These are phyloP conservation scores for Caenorhabditis sp. DNA, from an alignment of 2,888 invertebrate genomes.

Conservation along the genomic window DNA sequence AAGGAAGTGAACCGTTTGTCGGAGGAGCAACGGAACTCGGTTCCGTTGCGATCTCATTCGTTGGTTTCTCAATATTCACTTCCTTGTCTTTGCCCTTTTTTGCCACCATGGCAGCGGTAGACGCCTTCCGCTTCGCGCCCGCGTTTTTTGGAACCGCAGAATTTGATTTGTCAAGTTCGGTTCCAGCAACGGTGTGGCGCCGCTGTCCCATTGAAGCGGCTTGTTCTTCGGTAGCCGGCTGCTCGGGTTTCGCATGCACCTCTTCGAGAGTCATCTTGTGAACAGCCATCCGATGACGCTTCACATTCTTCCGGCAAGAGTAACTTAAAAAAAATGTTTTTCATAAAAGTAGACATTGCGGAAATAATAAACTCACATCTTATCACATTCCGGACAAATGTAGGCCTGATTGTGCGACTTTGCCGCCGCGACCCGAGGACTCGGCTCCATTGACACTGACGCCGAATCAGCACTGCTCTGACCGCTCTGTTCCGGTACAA, in stretches of 20 bases:
- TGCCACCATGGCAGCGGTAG: slow-evolving; percentile 11
- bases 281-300: slow-evolving; percentile 77
- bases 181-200: slow-evolving; percentile 47
- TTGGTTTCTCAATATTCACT: neutral
- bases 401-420: slow-evolving; percentile 44
- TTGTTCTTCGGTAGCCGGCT: slow-evolving; percentile 45
- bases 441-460: neutral
- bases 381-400: slow-evolving; percentile 71
- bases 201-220: neutral
- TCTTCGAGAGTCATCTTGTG: slow-evolving; percentile 76
- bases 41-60: neutral
- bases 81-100: slow-evolving; percentile 13
- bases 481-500: neutral
- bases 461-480: slow-evolving; percentile 21
- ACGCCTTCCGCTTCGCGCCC: slow-evolving; percentile 27
- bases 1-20: neutral
- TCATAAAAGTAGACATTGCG: too few relatives aligned
- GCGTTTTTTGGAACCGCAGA: neutral
- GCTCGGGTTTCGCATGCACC: slow-evolving; percentile 49
- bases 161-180: neutral
- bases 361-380: slow-evolving; percentile 65
- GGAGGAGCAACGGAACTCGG: neutral
- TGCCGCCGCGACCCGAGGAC: neutral
- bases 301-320: slow-evolving; percentile 80
- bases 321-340: slow-evolving; percentile 70